A percentile compares a stretch with the other conserved stretches of the same genome.
phyloP scores from a whole-genome alignment of 1,140 invertebrate genomes.

The Papilio glaucus region DNA sequence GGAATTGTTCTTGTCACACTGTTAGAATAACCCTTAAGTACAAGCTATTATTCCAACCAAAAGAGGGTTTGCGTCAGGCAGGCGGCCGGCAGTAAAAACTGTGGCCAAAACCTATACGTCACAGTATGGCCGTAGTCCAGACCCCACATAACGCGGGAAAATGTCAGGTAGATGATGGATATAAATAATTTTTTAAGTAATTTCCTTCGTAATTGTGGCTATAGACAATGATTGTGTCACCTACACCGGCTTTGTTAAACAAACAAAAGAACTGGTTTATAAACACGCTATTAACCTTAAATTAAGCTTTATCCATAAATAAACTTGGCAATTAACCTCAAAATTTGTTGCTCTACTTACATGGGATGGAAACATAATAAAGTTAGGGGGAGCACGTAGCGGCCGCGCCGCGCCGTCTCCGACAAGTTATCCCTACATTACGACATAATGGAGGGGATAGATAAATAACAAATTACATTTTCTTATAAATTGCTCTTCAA shows the following conservation, averaged over 20 bases:
- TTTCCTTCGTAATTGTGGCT: too few species aligned
- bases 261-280: not conserved
- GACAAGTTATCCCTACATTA: conserved; percentile 20
- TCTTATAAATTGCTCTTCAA: conserved; percentile 5
- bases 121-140: too few species aligned
- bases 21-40: too few species aligned
- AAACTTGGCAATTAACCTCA: conserved; percentile 6
- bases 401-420: not conserved
- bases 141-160: too few species aligned
- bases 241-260: not conserved
- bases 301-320: conserved; percentile 1
- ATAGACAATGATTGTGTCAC: not conserved
- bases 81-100: too few species aligned
- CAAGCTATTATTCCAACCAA: too few species aligned
- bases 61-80: too few species aligned
- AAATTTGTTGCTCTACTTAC: conserved; percentile 27
- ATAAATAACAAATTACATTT: conserved; percentile 27
- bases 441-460: conserved; percentile 13
- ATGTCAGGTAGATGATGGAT: too few species aligned
- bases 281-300: conserved; percentile 1
- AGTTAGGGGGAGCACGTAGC: conserved; percentile 3
- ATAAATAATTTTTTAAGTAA: too few species aligned
- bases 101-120: too few species aligned
- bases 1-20: too few species aligned
- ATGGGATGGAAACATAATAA: conserved; percentile 17